A percentile compares a stretch with the other conserved stretches of the same genome.
phyloP scores from a whole-genome alignment of 2,113 vertebrate genomes.

The Callopanchax toddi region DNA sequence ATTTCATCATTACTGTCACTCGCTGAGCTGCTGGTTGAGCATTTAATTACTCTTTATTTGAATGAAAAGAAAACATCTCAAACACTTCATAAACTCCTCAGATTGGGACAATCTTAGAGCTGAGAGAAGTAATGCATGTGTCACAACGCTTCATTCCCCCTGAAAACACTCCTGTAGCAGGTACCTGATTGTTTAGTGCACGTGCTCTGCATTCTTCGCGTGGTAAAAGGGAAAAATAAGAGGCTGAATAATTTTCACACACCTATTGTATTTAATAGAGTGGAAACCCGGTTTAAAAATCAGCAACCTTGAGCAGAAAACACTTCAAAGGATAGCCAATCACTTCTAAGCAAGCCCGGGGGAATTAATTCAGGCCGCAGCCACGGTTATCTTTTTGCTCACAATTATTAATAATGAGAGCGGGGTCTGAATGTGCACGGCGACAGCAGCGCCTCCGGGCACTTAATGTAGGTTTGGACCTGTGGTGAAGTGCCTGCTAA shows the following conservation, averaged over 20 bases:
- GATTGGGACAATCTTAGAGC: too few relatives aligned
- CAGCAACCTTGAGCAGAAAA: slow-evolving; percentile 21
- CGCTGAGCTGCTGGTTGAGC: too few relatives aligned
- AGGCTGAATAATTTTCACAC: not conserved
- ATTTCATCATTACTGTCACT: slow-evolving; percentile 59
- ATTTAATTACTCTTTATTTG: too few relatives aligned
- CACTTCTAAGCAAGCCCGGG: slow-evolving; percentile 41
- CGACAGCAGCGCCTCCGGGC: slow-evolving; percentile 44
- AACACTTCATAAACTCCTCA: too few relatives aligned
- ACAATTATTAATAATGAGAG: slow-evolving; percentile 68
- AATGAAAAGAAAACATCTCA: too few relatives aligned
- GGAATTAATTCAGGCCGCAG: slow-evolving; percentile 40
- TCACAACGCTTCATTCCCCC: too few relatives aligned
- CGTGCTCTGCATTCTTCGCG: not conserved
- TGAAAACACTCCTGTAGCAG: not conserved
- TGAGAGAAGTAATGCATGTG: not conserved
- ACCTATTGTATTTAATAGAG: slow-evolving; percentile 9
- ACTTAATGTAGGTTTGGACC: slow-evolving; percentile 14
- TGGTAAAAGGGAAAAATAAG: not conserved
- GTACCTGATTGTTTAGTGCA: not conserved
- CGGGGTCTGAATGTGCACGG: slow-evolving; percentile 20
- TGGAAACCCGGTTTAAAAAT: not conserved
- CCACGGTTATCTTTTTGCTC: slow-evolving; percentile 34
- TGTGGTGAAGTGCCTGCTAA: slow-evolving; percentile 19
- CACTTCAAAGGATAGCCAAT: slow-evolving; percentile 54